Conservation (phyloP, 2,888 invertebrate species). For the Apamea epomidion region DNA sequence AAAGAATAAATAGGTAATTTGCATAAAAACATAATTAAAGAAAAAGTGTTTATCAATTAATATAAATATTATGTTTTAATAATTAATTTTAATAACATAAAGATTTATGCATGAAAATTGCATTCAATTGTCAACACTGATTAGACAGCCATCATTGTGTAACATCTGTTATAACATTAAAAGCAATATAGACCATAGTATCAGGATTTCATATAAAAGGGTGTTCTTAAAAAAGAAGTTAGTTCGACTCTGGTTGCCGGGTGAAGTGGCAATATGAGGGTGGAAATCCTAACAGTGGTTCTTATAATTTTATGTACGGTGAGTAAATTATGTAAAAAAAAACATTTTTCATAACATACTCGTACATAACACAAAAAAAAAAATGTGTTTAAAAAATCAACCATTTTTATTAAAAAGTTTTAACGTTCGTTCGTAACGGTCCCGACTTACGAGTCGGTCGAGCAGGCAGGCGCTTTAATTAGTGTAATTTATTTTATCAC, state of each 20-base stretch:
- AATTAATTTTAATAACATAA: slow-evolving; percentile 3
- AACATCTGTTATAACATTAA: slow-evolving; percentile 11
- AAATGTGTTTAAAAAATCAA: not conserved
- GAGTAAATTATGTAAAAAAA: not conserved
- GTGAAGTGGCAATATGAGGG: slow-evolving; percentile 18
- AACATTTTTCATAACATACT: not conserved
- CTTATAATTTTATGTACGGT: slow-evolving; percentile 11
- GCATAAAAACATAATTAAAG: not conserved
- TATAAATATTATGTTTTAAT: not conserved
- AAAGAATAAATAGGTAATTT: not conserved
- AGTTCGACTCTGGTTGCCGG: slow-evolving; percentile 4
- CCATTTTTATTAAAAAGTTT: not conserved
- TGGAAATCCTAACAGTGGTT: not conserved
- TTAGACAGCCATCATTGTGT: not conserved
- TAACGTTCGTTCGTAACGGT: not conserved
- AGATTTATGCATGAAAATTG: not conserved
- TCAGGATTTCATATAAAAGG: slow-evolving; percentile 23
- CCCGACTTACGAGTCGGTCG: no score
- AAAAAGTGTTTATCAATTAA: not conserved
- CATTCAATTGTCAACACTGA: slow-evolving; percentile 2
- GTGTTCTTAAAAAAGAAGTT: not conserved
- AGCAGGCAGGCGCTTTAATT: no score
- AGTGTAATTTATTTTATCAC: no score
- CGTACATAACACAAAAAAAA: not conserved
- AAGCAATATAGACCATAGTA: not conserved